Evolutionary conservation across 2,888 invertebrate species (phyloP).

Genomic region (Lithophane ornitopus): DNA sequence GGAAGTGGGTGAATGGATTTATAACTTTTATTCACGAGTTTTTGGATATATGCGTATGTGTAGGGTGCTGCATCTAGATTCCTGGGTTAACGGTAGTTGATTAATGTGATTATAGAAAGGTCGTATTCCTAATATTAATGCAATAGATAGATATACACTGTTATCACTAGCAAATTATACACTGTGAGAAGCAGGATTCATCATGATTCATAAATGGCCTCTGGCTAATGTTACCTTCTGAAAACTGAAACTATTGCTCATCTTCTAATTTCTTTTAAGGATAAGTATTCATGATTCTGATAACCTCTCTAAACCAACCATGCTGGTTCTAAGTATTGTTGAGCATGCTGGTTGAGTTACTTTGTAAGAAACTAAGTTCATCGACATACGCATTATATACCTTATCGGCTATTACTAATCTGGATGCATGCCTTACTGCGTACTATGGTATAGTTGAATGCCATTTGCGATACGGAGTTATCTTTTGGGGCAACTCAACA

Average conservation of each 20-base stretch:
- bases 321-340: not conserved
- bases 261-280: not conserved
- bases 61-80: not conserved
- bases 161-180: not conserved
- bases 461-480: no score
- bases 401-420: no score
- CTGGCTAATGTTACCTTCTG: not conserved
- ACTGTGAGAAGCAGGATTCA: not conserved
- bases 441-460: no score
- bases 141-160: not conserved
- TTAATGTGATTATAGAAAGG: not conserved
- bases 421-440: no score
- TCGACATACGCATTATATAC: no score
- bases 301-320: not conserved
- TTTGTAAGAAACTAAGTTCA: no score
- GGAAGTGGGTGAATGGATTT: constrained; percentile 1
- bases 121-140: not conserved
- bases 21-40: not conserved
- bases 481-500: no score
- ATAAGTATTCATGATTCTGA: not conserved
- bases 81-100: not conserved
- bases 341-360: no score
- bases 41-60: not conserved
- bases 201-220: not conserved
- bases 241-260: not conserved